Conservation (phyloP, 1,140 invertebrate genomes). For the Mycetomoellerius zeteki region DNA sequence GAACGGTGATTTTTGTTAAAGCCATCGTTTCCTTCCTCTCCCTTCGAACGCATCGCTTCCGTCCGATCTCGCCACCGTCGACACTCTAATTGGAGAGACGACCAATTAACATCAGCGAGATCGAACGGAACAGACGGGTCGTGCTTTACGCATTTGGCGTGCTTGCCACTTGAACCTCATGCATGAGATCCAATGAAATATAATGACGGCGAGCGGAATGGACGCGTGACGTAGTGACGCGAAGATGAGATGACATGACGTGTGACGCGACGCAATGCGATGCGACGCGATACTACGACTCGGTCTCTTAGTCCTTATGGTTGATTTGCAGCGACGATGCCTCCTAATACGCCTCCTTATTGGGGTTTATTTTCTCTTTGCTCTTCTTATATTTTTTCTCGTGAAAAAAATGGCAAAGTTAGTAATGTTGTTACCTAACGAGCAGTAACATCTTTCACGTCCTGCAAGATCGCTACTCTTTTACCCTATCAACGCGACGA, state of each 20-base stretch:
- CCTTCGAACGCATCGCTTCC: neutral
- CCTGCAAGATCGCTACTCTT: conserved; percentile 29
- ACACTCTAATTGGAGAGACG: conserved; percentile 65
- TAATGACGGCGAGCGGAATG: conserved; percentile 38
- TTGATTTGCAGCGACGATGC: neutral
- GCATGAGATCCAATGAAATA: conserved; percentile 24
- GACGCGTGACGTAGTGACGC: conserved; percentile 46
- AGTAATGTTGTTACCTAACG: conserved; percentile 71
- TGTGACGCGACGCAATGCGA: conserved; percentile 48
- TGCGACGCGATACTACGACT: neutral
- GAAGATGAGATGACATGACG: conserved; percentile 62
- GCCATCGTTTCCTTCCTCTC: conserved; percentile 25
- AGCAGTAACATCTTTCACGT: conserved; percentile 29
- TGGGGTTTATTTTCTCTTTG: too few relatives aligned
- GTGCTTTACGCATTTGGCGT: conserved; percentile 62
- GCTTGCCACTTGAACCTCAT: conserved; percentile 35
- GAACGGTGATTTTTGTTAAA: conserved; percentile 64
- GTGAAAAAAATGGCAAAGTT: conserved; percentile 34
- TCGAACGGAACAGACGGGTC: conserved; percentile 49
- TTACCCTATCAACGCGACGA: conserved; percentile 31
- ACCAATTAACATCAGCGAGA: conserved; percentile 72
- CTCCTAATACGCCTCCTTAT: neutral
- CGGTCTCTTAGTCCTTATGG: neutral
- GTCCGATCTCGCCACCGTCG: neutral
- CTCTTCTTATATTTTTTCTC: neutral